Evolutionary conservation across 2,113 vertebrate species (phyloP).

Genomic region (Symphodus melops): DNA sequence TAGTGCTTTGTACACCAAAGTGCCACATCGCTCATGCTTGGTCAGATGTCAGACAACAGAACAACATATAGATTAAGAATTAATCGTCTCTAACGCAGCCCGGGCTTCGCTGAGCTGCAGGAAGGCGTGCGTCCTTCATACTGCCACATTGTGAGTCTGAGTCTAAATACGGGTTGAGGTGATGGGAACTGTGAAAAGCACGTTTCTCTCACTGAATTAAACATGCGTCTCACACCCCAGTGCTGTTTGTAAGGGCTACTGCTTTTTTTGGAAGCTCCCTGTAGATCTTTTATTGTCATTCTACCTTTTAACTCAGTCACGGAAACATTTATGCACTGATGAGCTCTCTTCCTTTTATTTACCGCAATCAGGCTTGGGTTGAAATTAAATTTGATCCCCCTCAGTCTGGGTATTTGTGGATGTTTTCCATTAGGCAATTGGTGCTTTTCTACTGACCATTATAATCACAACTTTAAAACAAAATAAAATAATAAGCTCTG

Average conservation of each 20-base stretch:
- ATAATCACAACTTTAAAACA: constrained; percentile 28
- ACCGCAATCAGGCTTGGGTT: background rate
- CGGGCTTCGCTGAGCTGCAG: constrained; percentile 3
- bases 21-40: constrained; percentile 25
- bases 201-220: constrained; percentile 56
- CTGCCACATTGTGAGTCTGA: constrained; percentile 15
- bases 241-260: constrained; percentile 11
- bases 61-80: constrained; percentile 48
- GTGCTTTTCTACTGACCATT: constrained; percentile 18
- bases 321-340: background rate
- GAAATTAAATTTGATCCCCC: background rate
- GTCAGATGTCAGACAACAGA: constrained; percentile 42
- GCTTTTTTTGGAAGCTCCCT: background rate
- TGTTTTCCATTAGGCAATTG: constrained; percentile 2
- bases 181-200: constrained; percentile 29
- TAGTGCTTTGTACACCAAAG: background rate
- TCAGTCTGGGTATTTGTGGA: background rate
- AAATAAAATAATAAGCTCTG: constrained; percentile 44
- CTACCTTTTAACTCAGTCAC: constrained; percentile 6
- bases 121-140: background rate
- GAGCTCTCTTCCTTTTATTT: constrained; percentile 6
- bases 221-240: constrained; percentile 28
- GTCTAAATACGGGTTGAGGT: constrained; percentile 19
- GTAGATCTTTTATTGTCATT: constrained; percentile 28
- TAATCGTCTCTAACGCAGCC: constrained; percentile 28